Evolutionary conservation across 2,113 vertebrate species (phyloP), one percentile per base, ranked within the genome.

Genomic region (Labeo catla): DNA sequence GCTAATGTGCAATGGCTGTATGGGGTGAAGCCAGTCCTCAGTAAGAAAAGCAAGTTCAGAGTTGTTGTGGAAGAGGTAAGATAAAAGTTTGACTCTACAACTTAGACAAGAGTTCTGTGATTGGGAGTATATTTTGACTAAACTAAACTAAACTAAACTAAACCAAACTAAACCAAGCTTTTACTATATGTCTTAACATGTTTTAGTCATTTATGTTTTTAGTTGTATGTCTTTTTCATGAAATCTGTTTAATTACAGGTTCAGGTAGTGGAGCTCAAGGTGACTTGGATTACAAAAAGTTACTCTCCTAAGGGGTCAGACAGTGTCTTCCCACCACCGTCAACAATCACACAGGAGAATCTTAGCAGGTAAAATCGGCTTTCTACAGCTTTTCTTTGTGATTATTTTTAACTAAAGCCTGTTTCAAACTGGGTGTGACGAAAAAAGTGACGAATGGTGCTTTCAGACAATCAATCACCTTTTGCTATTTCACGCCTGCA

Each of bases 241-340:
- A 23, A 63, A 6, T 36, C 1, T n/a, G 2, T 73, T 4, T 72
- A 59, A 39, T 77, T 39, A 43, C 91, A 99, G 98, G 98, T 99
- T 0, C 98, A 98, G 83, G 98, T 99, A 13, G 97, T 97, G 21
- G 97, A 99, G 87, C 90, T 99, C 19, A 97, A 98, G 88, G 98
- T 99, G 88, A 99, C 97, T 0, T 99, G 98, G 98, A 99, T 99
- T 89, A 99, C 98, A n/a, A 99, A 98, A 94, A 99, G 98, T 90
- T 99, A 97, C 93, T 99, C 97, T 84, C 97, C 97, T 50, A 97
- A 97, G 91, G 97, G 98, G 82, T 97, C 96, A 0, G 98, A 99
- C 92, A 98, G 98, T 15, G 97, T 97, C 36, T 98, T 96, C 86
- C 98, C 98, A 8, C 98, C 98, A n/a, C 93, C 97, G 15, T 97